phyloP scores from a whole-genome alignment of 37 sponge, comb jelly and placozoan genomes.

The Spongilla lacustris region DNA sequence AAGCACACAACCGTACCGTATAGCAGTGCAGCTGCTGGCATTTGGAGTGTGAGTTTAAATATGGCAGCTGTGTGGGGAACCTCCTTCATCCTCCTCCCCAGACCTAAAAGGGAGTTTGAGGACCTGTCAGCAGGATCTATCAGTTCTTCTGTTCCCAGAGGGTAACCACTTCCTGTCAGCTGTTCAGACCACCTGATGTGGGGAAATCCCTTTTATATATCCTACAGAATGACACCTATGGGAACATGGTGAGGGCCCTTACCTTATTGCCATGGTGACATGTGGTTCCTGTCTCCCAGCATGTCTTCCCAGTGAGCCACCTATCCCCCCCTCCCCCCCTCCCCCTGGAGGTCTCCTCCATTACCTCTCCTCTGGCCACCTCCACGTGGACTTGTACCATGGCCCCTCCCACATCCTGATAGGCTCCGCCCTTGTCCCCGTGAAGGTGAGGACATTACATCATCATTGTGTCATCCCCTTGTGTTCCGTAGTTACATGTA shows the following conservation, averaged over 20 bases:
- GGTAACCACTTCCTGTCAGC: not conserved
- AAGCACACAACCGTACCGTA: not conserved
- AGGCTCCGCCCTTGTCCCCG: slow-evolving; percentile 24
- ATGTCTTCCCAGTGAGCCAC: slow-evolving; percentile 8
- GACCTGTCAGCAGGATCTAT: not conserved
- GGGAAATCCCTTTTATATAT: not conserved
- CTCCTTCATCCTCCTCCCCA: not conserved
- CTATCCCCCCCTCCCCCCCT: not conserved
- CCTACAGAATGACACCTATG: not conserved
- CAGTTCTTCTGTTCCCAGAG: not conserved
- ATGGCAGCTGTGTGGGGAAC: no score
- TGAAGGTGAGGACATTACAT: not conserved
- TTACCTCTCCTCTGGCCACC: not conserved
- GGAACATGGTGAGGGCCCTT: not conserved
- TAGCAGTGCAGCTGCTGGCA: not conserved
- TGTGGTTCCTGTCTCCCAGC: not conserved
- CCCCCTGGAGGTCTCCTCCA: not conserved
- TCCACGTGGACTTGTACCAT: slow-evolving; percentile 10
- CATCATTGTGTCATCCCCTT: no score
- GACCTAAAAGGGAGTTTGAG: not conserved
- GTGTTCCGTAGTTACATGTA: no score
- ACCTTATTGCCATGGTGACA: not conserved
- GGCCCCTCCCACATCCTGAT: slow-evolving; percentile 26
- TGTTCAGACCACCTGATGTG: not conserved
- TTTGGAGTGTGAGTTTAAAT: not conserved